Percentiles rank a stretch among this genome's conserved stretches.
Evolutionary conservation across 37 sponge, comb jelly and placozoan species (phyloP).

Genomic region (Dysidea cf. avara): DNA sequence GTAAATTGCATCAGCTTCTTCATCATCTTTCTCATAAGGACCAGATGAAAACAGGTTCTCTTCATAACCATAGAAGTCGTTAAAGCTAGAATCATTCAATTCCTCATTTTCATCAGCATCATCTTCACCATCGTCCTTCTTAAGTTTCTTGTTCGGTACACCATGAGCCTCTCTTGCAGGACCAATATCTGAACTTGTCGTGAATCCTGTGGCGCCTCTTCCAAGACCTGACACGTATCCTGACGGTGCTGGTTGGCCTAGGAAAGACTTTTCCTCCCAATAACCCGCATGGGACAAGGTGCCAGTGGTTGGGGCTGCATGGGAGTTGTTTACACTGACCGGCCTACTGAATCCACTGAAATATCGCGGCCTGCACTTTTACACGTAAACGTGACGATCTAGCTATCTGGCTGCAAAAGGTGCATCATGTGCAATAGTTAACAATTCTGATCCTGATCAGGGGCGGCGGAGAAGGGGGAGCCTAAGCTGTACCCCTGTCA

Average conservation of each 20-base stretch:
- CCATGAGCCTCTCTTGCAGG: slow-evolving; percentile 94
- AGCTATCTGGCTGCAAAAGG: too few relatives aligned
- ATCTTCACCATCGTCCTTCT: slow-evolving; percentile 68
- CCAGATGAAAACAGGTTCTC: slow-evolving; percentile 88
- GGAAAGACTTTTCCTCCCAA: slow-evolving; percentile 85
- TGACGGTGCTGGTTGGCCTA: slow-evolving; percentile 83
- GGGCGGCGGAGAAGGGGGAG: too few relatives aligned
- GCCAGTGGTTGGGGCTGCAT: too few relatives aligned
- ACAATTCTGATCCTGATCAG: too few relatives aligned
- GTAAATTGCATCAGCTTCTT: slow-evolving; percentile 92
- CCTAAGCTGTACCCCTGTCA: too few relatives aligned
- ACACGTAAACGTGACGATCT: too few relatives aligned
- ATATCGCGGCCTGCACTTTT: too few relatives aligned
- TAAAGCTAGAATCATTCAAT: too few relatives aligned
- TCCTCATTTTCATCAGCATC: slow-evolving; percentile 91
- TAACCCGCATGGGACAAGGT: too few relatives aligned
- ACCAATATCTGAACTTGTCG: slow-evolving; percentile 98
- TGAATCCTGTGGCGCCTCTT: slow-evolving; percentile 96
- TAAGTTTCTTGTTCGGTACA: slow-evolving; percentile 79
- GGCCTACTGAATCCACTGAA: too few relatives aligned
- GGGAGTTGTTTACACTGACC: too few relatives aligned
- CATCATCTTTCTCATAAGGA: slow-evolving; percentile 96
- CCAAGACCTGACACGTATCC: slow-evolving; percentile 97
- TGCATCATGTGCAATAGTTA: too few relatives aligned
- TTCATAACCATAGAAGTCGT: slow-evolving; percentile 95